Percentiles rank a stretch among this genome's conserved stretches.
Conservation (phyloP, 1,140 invertebrate genomes). For the Leptonema lineaticorne region DNA sequence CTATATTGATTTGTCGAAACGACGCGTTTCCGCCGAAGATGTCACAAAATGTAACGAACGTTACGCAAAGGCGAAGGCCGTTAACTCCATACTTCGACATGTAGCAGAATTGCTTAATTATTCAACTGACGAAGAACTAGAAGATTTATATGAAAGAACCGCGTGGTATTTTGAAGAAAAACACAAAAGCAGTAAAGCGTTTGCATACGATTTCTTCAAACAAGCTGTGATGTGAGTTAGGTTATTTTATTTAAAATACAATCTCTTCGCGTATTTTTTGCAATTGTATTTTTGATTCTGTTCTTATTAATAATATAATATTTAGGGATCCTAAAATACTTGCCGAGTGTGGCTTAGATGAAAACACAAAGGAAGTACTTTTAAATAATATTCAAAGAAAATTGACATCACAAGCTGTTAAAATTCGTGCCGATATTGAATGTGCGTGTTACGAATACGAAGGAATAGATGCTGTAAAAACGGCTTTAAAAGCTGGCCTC, state of each 20-base stretch:
- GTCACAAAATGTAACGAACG: slow-evolving; percentile 97
- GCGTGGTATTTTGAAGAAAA: slow-evolving; percentile 99
- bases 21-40: slow-evolving; percentile 97
- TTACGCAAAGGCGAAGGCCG: slow-evolving; percentile 97
- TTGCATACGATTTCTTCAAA: slow-evolving; percentile 98
- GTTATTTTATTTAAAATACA: neutral
- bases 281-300: neutral
- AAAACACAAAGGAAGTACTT: slow-evolving; percentile 89
- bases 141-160: slow-evolving; percentile 95
- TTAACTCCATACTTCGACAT: slow-evolving; percentile 96
- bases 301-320: slow-evolving; percentile 39
- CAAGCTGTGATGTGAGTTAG: slow-evolving; percentile 89
- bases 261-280: neutral
- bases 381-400: slow-evolving; percentile 94
- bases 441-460: slow-evolving; percentile 98
- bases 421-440: slow-evolving; percentile 97
- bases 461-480: slow-evolving; percentile 98
- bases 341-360: slow-evolving; percentile 94
- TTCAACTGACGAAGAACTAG: slow-evolving; percentile 87
- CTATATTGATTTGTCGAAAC: slow-evolving; percentile 99
- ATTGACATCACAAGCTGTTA: slow-evolving; percentile 96
- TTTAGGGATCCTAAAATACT: slow-evolving; percentile 88
- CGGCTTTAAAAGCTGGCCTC: slow-evolving; percentile 89
- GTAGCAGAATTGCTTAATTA: slow-evolving; percentile 94
- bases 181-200: slow-evolving; percentile 92